phyloP scores from a whole-genome alignment of 2,888 invertebrate species.

The Macrophya annulata region DNA sequence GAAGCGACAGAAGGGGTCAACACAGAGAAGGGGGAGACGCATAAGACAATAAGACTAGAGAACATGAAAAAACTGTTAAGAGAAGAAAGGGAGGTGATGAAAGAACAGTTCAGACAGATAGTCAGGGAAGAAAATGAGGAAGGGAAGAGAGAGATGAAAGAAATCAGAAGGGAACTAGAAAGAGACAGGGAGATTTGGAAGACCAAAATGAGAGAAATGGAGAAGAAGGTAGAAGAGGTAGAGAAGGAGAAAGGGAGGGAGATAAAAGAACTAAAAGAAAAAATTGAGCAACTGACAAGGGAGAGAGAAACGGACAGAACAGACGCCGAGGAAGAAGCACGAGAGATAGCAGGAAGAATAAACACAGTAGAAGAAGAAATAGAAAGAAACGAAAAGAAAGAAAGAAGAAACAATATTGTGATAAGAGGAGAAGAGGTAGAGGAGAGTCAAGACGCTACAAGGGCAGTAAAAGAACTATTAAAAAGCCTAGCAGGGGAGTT shows the following conservation, averaged over 20 bases:
- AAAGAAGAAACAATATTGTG: not conserved
- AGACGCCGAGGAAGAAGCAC: not conserved
- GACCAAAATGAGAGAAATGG: not conserved
- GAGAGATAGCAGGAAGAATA: not conserved
- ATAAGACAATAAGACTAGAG: not conserved
- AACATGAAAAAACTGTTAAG: not conserved
- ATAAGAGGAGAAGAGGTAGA: not conserved
- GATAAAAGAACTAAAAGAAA: not conserved
- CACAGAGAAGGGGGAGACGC: not conserved
- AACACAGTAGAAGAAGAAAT: not conserved
- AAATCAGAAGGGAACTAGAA: not conserved
- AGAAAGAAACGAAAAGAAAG: conserved; percentile 16
- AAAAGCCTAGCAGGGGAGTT: no score
- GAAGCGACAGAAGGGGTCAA: not conserved
- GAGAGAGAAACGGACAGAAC: not conserved
- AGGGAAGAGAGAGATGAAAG: conserved; percentile 35
- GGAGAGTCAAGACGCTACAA: not conserved
- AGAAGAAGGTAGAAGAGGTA: not conserved
- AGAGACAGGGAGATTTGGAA: not conserved
- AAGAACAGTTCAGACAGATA: not conserved
- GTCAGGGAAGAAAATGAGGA: not conserved
- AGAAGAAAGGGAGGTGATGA: not conserved
- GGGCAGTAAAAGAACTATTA: not conserved
- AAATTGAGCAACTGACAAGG: not conserved
- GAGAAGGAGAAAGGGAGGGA: not conserved